Percentiles rank a stretch among this genome's conserved stretches.
Evolutionary conservation across 1,140 invertebrate genomes (phyloP).

Genomic region (Acromyrmex heyeri): DNA sequence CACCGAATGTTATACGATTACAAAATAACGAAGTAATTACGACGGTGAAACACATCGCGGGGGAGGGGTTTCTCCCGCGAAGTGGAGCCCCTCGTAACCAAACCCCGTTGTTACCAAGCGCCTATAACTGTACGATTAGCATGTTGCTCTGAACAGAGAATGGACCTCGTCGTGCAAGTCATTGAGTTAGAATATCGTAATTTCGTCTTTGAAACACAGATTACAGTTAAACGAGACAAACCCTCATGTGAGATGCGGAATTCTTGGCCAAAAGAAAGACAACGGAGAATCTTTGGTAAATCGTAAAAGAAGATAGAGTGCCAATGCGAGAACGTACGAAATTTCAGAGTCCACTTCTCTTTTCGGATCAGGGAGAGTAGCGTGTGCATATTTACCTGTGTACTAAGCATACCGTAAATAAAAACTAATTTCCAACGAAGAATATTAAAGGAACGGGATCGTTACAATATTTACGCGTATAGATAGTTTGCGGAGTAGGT

Average conservation of each 20-base stretch:
- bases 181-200: background rate
- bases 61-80: constrained; percentile 7
- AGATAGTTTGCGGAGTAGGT: constrained; percentile 44
- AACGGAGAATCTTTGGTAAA: constrained; percentile 17
- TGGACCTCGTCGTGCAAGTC: constrained; percentile 27
- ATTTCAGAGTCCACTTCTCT: constrained; percentile 55
- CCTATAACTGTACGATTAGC: constrained; percentile 72
- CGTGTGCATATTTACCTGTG: constrained; percentile 40
- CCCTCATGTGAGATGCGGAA: background rate
- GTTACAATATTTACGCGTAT: constrained; percentile 50
- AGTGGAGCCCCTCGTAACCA: constrained; percentile 64
- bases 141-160: constrained; percentile 55
- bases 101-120: constrained; percentile 75
- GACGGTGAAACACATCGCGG: constrained; percentile 65
- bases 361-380: constrained; percentile 48
- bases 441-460: constrained; percentile 34
- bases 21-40: constrained; percentile 43
- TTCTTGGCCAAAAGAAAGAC: constrained; percentile 27
- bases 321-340: constrained; percentile 67
- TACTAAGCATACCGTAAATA: constrained; percentile 54
- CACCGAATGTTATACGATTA: constrained; percentile 49
- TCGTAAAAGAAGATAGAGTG: constrained; percentile 58
- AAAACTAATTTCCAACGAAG: constrained; percentile 56
- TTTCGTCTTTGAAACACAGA: background rate
- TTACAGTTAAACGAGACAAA: background rate